Evolutionary conservation across 2,113 vertebrate species (phyloP), one percentile per base, ranked within the genome.

Genomic region (Sylvia atricapilla): DNA sequence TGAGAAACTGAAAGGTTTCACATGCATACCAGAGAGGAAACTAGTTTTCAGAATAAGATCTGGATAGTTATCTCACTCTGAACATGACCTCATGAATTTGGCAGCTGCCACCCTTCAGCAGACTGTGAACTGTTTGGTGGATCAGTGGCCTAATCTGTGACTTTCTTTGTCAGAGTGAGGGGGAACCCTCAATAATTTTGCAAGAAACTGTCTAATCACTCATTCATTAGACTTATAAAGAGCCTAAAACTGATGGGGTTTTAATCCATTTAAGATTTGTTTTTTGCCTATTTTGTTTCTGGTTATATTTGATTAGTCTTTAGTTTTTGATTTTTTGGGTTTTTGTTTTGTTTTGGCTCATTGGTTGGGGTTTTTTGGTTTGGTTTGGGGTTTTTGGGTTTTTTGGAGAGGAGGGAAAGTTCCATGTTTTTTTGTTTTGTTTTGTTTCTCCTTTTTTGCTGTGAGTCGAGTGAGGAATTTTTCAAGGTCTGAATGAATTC

Each of bases 11-110:
- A 79, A 87, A 89, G 6, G 21, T 77, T 83, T 87, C 72, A 88
- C 58, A 64, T 7, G 27, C 84, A 93, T 72, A 91, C 67, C 76
- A 55, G 77, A 94, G 93, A 81, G 77, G 10, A 35, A 93, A 89
- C 59, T 76, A 30, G 70, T 87, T 90, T 95, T 94, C 28, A 68
- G 16, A 43, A 85, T 82, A 50, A 95, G 87, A 92, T 78, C 92
- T 96, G 89, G 73, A 94, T 50, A 11, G 55, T 92, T 95, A 85
- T 91, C 89, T 95, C 50, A 8, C 50, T 90, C 23, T 46, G 64
- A 87, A 86, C 11, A 79, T 84, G 96, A 93, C 62, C 73, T 94
- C 84, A 68, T 52, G 53, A 81, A 95, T 90, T 66, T 89, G 93
- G 89, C 84, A 78, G 78, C 90, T 95, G 96, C 64, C 62, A 85